Percentiles rank a stretch among this genome's conserved stretches.
These are phyloP conservation scores for Actinia tenebrosa DNA, from an alignment of 64 coral and sea anemone genomes.

Conservation along the genomic window DNA sequence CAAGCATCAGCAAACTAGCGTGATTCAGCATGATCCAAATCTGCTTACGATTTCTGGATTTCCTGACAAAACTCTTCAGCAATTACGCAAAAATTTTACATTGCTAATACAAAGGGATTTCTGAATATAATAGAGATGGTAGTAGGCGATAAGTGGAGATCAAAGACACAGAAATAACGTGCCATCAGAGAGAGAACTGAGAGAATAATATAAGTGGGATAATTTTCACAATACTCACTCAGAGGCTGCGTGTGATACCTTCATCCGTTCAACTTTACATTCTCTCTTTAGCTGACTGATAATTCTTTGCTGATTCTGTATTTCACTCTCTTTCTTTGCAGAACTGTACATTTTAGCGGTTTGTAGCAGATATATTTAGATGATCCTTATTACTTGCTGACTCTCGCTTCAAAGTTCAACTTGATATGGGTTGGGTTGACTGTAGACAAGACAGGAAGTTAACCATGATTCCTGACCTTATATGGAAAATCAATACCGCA, in stretches of 20 bases:
- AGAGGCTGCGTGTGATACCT: slow-evolving; percentile 44
- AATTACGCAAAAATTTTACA: background rate
- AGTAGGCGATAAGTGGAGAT: background rate
- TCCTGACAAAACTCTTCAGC: background rate
- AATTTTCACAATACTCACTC: slow-evolving; percentile 30
- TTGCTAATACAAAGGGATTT: background rate
- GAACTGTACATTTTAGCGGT: slow-evolving; percentile 39
- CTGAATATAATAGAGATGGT: background rate
- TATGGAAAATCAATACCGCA: background rate
- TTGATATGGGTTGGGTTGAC: background rate
- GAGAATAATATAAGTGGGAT: background rate
- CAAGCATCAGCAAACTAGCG: background rate
- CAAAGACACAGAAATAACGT: background rate
- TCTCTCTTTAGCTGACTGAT: slow-evolving; percentile 45
- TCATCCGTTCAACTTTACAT: slow-evolving; percentile 46
- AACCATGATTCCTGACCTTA: background rate
- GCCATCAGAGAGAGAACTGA: background rate
- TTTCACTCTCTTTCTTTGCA: slow-evolving; percentile 57
- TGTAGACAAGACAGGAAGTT: background rate
- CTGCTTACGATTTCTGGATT: background rate
- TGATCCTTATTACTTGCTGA: background rate
- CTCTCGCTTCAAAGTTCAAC: background rate
- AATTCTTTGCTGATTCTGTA: slow-evolving; percentile 39
- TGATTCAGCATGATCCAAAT: background rate
- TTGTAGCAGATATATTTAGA: background rate